Base-by-base conservation (phyloP, 1,140 invertebrate species). In the Pristionchus pacificus region DNA sequence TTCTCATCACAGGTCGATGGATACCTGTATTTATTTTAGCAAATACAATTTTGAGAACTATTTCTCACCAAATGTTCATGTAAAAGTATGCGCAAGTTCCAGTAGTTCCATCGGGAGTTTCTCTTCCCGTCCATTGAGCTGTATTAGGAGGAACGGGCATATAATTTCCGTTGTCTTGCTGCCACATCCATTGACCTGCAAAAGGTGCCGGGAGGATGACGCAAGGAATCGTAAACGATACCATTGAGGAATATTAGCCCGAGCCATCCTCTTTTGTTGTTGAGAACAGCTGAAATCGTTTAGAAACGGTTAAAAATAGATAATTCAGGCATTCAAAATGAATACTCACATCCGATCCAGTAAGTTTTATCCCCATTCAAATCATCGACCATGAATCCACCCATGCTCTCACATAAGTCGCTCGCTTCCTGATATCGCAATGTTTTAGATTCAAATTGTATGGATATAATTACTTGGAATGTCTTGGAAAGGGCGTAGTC, bases 381-480 rank as follows among this genome's bases (percentile, higher is more conserved):
- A 74, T 76, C 75, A 58, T 76, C 75, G 19, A n/a, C n/a, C n/a
- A n/a, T n/a, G n/a, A n/a, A n/a, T n/a, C n/a, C n/a, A n/a, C n/a
- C n/a, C n/a, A n/a, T n/a, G n/a, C n/a, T n/a, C n/a, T n/a, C n/a
- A n/a, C n/a, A 67, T 68, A 15, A 76, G 68, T 29, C 58, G 76
- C 31, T 62, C 75, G 10, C 73, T 68, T 28, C 61, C 72, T 14
- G 13, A 14, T 14, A 31, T n/a, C n/a, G n/a, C n/a, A n/a, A n/a
- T n/a, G n/a, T n/a, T n/a, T n/a, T n/a, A n/a, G n/a, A n/a, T n/a
- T 10, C 27, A 73, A 76, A 69, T 61, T 66, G 25, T n/a, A n/a
- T n/a, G n/a, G n/a, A n/a, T n/a, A n/a, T n/a, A n/a, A n/a, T n/a
- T n/a, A n/a, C n/a, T n/a, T n/a, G n/a, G n/a, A n/a, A n/a, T n/a